Evolutionary conservation across 2,888 invertebrate genomes (phyloP).

Genomic region (Boloria selene): DNA sequence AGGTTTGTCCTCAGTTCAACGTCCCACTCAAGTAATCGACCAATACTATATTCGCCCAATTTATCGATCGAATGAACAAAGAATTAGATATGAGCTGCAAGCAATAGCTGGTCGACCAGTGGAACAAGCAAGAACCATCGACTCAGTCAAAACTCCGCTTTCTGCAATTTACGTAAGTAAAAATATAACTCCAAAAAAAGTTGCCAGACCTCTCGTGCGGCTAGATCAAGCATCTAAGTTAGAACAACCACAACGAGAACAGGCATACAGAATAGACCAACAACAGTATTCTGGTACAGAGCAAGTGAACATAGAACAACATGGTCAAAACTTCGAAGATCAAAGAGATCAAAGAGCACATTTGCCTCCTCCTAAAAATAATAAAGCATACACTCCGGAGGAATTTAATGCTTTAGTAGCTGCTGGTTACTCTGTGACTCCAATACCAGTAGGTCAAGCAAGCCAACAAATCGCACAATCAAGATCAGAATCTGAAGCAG

Average conservation of each 20-base stretch:
- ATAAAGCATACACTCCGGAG: conserved; percentile 77
- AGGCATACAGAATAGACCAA: conserved; percentile 46
- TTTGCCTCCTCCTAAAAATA: conserved; percentile 77
- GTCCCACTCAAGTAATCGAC: conserved; percentile 61
- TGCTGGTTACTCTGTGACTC: conserved; percentile 77
- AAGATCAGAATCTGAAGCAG: conserved; percentile 60
- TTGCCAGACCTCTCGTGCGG: conserved; percentile 52
- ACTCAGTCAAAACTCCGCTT: conserved; percentile 66
- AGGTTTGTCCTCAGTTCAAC: conserved; percentile 50
- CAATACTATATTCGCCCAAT: conserved; percentile 70
- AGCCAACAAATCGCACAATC: conserved; percentile 65
- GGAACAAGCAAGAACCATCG: conserved; percentile 56
- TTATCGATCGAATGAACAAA: conserved; percentile 66
- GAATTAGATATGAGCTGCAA: conserved; percentile 58
- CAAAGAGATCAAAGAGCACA: conserved; percentile 67
- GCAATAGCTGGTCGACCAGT: conserved; percentile 48
- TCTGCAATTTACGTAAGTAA: conserved; percentile 75
- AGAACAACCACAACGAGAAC: conserved; percentile 44
- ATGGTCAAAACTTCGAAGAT: conserved; percentile 64
- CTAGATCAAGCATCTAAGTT: conserved; percentile 47
- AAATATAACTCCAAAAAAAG: conserved; percentile 65
- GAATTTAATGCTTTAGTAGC: conserved; percentile 76
- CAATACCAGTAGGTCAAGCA: conserved; percentile 68
- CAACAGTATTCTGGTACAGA: conserved; percentile 45
- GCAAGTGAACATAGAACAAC: conserved; percentile 57